Base-by-base conservation (phyloP, 92 coral and sea anemone species). In the Heteractis magnifica region DNA sequence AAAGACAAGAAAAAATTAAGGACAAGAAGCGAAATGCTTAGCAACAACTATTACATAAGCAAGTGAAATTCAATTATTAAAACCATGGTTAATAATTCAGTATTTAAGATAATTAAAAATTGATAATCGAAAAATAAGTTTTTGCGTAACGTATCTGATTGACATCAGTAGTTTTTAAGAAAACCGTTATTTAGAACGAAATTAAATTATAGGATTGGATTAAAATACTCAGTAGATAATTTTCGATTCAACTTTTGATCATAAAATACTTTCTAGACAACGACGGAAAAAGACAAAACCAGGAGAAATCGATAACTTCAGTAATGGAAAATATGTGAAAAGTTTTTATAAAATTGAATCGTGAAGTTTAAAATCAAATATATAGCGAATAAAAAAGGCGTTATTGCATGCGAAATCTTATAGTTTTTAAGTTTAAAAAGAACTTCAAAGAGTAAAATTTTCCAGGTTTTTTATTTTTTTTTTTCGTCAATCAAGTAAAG, bases 101-200 rank as follows among this genome's bases (percentile, higher is more conserved):
- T 15, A 80, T 9, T 11, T 19, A 15, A 80, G 18, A 41, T 64
- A 8, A 41, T 80, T 65, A 80, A 80, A 64, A 64, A 80, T 80
- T 78, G 1, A 75, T 19, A 10, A n/a, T 26, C 26, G 50, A n/a
- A 10, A 51, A 64, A 80, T 19, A 18, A 64, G 3, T 44, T 79
- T 60, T 80, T 80, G 18, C 52, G 0, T 19, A 80, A 80, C 83
- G 62, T 80, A 62, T 65, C 52, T 55, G 2, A 23, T 55, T 34
- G 44, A 62, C 70, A 4, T 18, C 7, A 62, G 0, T 6, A 8
- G 23, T 9, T 18, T 3, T 58, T 58, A 18, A 20, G 8, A 18
- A 62, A 62, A 62, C 6, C 1, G 8, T 62, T 8, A 18, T 3
- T 4, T 18, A n/a, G 6, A 23, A 62, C 20, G 70, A 62, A 62